Percentiles rank a stretch among this genome's conserved stretches.
These are phyloP conservation scores for Conistra vaccinii DNA, from an alignment of 2,888 invertebrate genomes.

Conservation along the genomic window DNA sequence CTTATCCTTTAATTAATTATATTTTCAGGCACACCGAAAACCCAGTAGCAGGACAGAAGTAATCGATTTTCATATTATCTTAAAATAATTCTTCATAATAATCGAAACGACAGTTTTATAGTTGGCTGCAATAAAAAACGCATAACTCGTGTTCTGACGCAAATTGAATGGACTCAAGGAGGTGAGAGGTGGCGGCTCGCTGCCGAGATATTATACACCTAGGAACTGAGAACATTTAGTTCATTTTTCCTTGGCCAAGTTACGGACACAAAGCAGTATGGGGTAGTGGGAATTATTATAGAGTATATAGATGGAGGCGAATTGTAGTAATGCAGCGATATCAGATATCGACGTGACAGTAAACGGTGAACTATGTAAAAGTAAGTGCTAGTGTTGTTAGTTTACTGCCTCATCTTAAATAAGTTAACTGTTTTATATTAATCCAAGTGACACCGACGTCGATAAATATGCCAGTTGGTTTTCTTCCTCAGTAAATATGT, in stretches of 20 bases:
- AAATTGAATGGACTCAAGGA: conserved; percentile 84
- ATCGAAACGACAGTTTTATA: conserved; percentile 85
- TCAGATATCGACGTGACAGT: conserved; percentile 61
- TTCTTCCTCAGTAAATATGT: conserved; percentile 57
- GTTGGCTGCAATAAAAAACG: conserved; percentile 86
- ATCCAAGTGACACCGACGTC: conserved; percentile 35
- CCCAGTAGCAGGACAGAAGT: conserved; percentile 18
- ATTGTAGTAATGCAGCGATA: conserved; percentile 57
- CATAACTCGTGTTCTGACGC: conserved; percentile 83
- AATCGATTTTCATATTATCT: conserved; percentile 53
- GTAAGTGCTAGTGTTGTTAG: conserved; percentile 28
- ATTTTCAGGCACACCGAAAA: background rate
- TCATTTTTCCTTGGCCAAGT: conserved; percentile 66
- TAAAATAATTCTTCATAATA: conserved; percentile 78
- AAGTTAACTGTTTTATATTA: conserved; percentile 56
- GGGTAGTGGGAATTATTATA: conserved; percentile 73
- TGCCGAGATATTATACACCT: conserved; percentile 64
- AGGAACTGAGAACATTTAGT: conserved; percentile 60
- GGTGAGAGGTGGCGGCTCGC: conserved; percentile 71
- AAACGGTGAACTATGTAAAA: conserved; percentile 28
- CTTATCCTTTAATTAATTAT: background rate
- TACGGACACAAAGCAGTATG: conserved; percentile 75
- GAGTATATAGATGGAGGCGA: conserved; percentile 49
- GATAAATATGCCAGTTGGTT: conserved; percentile 56
- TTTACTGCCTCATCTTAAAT: conserved; percentile 46